Conservation (phyloP, 2,888 invertebrate species). For the Macropis europaea region DNA sequence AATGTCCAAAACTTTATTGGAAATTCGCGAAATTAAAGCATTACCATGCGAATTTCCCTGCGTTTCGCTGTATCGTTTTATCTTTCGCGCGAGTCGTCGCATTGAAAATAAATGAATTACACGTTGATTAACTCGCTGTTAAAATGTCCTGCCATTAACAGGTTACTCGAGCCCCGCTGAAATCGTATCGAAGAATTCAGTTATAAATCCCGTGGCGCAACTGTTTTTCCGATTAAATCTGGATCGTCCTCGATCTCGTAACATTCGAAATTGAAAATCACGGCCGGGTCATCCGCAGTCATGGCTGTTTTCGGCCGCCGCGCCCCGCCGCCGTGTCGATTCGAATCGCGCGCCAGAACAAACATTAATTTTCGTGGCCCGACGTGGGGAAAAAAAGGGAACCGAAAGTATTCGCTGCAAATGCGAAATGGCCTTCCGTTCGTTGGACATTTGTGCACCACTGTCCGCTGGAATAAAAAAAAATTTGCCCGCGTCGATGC, state of each 20-base stretch:
- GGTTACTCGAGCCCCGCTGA: neutral
- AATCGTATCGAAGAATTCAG: slow-evolving; percentile 25
- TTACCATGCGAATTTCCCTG: too few relatives aligned
- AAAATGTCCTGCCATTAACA: slow-evolving; percentile 13
- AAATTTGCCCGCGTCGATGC: slow-evolving; percentile 2
- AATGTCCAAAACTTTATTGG: too few relatives aligned
- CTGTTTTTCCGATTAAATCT: slow-evolving; percentile 38
- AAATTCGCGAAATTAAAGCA: too few relatives aligned
- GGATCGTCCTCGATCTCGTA: slow-evolving; percentile 17
- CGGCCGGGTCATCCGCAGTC: slow-evolving; percentile 40
- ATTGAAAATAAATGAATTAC: neutral
- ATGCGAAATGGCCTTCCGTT: slow-evolving; percentile 50
- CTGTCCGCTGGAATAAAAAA: slow-evolving; percentile 26
- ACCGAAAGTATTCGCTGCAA: slow-evolving; percentile 44
- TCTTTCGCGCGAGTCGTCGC: neutral
- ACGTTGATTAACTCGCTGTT: neutral
- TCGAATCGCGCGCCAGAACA: slow-evolving; percentile 37
- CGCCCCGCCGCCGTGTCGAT: slow-evolving; percentile 5
- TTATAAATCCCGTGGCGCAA: slow-evolving; percentile 35
- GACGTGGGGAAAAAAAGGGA: slow-evolving; percentile 16
- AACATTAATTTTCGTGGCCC: slow-evolving; percentile 51
- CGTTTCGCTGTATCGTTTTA: too few relatives aligned
- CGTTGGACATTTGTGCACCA: slow-evolving; percentile 40
- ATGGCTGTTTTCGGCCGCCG: slow-evolving; percentile 16
- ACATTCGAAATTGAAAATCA: slow-evolving; percentile 51